Evolutionary conservation across 92 coral and sea anemone species (phyloP), one percentile per base, ranked within the genome.

Genomic region (Epizoanthus illoricatus): DNA sequence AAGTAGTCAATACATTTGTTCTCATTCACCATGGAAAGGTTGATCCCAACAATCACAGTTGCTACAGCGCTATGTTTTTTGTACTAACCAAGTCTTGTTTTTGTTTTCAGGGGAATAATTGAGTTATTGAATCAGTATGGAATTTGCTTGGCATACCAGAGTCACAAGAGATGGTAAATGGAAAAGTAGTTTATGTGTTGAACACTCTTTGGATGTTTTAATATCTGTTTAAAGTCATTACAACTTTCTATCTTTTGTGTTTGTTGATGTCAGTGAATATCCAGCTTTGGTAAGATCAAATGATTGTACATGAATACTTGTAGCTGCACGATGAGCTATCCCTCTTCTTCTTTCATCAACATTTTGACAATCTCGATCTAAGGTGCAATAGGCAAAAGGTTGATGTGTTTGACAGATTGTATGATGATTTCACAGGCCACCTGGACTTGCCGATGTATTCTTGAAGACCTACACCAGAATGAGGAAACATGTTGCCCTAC

Each of bases 401-500:
- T 42, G 47, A 4, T 19, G 52, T 12, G 28, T 49, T 15, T 20
- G 7, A n/a, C 19, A 13, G 0, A 7, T 13, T 33, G 20, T 87
- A 17, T 69, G 69, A 17, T 71, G 55, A 49, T 33, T 65, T 80
- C 49, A 47, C 73, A 97, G 99, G 99, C 92, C 99, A 2, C 58
- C 89, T 2, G 92, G 93, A 58, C 85, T 97, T 73, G 94, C 94
- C 61, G 99, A 97, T 85, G 98, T 90, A 58, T 97, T 93, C 84
- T 80, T 93, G 5, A 97, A 97, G 68, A 92, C 88, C 47, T 97
- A 97, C 81, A 80, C 89, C 36, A 86, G 94, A 87, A 80, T 91
- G 72, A 90, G 99, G 28, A 94, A 94, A 20, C 99, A 97, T 60
- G 85, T 94, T 45, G 86, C 88, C 39, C 89, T 97, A 23, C 99